A percentile compares a stretch with the other conserved stretches of the same genome.
Evolutionary conservation across 2,113 vertebrate species (phyloP).

Genomic region (Nothoprocta pentlandii): DNA sequence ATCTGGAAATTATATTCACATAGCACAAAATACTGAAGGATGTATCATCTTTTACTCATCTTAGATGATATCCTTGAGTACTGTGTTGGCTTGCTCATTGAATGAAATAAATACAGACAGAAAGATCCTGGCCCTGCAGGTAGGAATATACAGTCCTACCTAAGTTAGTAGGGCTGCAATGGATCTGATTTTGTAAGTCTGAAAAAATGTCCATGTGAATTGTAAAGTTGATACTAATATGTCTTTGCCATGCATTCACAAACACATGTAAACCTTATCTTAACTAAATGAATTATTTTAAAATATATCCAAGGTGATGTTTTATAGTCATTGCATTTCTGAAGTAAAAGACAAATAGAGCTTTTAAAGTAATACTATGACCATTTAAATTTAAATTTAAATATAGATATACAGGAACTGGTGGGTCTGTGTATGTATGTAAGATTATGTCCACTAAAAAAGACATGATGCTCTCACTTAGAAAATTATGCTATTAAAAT

Average conservation of each 20-base stretch:
- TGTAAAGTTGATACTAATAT: not conserved
- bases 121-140: not conserved
- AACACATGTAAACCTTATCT: not conserved
- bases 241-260: not conserved
- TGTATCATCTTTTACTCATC: not conserved
- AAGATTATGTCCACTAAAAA: not conserved
- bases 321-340: not conserved
- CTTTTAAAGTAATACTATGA: not conserved
- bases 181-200: not conserved
- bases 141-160: not conserved
- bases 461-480: not conserved
- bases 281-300: not conserved
- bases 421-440: not conserved
- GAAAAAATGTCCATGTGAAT: not conserved
- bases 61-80: not conserved
- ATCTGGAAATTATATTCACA: not conserved
- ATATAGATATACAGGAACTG: not conserved
- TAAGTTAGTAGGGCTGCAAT: not conserved
- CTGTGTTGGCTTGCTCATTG: not conserved
- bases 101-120: not conserved
- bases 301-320: not conserved
- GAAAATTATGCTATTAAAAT: not conserved
- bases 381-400: not conserved
- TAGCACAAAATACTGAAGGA: not conserved
- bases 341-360: not conserved